These are phyloP conservation scores for Lagodon rhomboides DNA, from an alignment of 2,797 vertebrate genomes.

Conservation along the genomic window DNA sequence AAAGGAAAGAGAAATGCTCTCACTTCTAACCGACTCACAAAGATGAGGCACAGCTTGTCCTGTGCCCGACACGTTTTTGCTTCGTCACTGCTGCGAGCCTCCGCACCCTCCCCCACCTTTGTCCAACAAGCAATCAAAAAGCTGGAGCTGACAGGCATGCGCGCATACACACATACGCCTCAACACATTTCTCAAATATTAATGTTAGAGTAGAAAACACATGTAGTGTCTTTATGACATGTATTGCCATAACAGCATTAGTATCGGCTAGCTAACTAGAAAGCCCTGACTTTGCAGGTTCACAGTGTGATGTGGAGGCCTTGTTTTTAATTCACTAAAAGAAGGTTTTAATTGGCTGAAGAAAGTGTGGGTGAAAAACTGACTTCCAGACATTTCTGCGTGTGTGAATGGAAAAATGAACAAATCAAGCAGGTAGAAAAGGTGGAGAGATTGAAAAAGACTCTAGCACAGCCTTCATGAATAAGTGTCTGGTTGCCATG, in stretches of 20 bases:
- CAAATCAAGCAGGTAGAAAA: conserved; percentile 9
- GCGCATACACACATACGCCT: conserved; percentile 7
- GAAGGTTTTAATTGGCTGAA: conserved; percentile 22
- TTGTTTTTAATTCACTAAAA: conserved; percentile 13
- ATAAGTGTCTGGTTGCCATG: conserved; percentile 79
- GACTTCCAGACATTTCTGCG: conserved; percentile 24
- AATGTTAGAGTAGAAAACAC: conserved; percentile 43
- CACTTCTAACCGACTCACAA: conserved; percentile 52
- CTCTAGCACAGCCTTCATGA: conserved; percentile 57
- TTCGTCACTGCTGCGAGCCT: conserved; percentile 80
- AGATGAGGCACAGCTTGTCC: conserved; percentile 79
- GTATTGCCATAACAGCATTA: neutral
- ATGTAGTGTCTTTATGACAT: conserved; percentile 35
- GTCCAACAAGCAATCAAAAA: conserved; percentile 60
- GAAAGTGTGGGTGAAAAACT: neutral
- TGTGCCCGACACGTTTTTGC: conserved; percentile 77
- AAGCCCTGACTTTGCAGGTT: conserved; percentile 16
- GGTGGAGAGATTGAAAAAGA: conserved; percentile 35
- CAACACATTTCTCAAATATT: conserved; percentile 41
- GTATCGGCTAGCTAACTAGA: conserved; percentile 17
- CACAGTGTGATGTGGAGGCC: conserved; percentile 5
- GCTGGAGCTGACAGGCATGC: conserved; percentile 46
- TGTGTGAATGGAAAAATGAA: conserved; percentile 21
- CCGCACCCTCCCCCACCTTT: conserved; percentile 63
- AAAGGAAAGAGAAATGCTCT: conserved; percentile 43